Base-by-base conservation (phyloP, 2,113 vertebrate species). In the Phocoena phocoena region DNA sequence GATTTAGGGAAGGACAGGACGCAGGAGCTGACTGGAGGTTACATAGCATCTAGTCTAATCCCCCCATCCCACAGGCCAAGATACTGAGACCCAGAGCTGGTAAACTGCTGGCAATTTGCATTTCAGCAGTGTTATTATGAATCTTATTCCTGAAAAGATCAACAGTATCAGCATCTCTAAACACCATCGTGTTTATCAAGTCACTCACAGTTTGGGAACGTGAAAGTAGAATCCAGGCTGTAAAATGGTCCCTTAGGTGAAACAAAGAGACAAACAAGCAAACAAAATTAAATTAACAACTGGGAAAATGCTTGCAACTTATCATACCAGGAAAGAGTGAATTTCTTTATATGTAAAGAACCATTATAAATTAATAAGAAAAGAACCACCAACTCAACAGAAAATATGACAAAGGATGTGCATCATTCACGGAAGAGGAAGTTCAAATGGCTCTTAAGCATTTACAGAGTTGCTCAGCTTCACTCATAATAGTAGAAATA, bases 351-450 rank as follows among this genome's bases (percentile, higher is more conserved):
- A 85, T 86, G 23, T 58, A 63, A 65, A 95, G 62, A 95, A 55
- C 20, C 26, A 63, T 77, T 73, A 58, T 71, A 86, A 95, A 93
- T 96, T 53, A 94, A 23, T 62, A 95, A 88, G 53, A 88, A 88
- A 84, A 63, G 63, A 25, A 38, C 7, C 41, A 91, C 36, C 9
- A 90, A 18, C 6, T 17, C 33, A 93, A 74, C 13, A 76, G 65
- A 87, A 87, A 91, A 74, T 38, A 38, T 65, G 44, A 63, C 41
- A 44, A 41, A 93, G 63, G 1, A 4, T 60, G 10, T 47, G 20
- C 36, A 28, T 88, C 41, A 20, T 80, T 84, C 38, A 88, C 17
- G 33, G 38, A 8, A 26, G 1, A 70, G 60, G 58, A 88, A 68
- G 76, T 90, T 73, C 50, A 90, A 33, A 65, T 47, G 60, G 44